These are phyloP conservation scores for Cryptus viduatorius DNA, from an alignment of 2,888 invertebrate species.

Conservation along the genomic window DNA sequence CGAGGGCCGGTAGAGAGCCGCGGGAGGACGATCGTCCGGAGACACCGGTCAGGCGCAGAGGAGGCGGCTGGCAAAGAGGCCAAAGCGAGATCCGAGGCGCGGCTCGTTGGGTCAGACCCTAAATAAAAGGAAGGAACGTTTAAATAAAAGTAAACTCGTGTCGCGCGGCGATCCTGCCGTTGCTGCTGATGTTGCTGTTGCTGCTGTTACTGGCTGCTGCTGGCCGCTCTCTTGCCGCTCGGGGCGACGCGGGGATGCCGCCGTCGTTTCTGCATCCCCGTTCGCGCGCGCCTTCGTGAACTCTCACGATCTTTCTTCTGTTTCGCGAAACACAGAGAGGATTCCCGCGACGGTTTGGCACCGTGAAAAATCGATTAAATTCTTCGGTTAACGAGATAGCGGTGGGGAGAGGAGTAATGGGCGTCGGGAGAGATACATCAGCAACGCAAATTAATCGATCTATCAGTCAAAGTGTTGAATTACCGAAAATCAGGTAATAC, in stretches of 20 bases:
- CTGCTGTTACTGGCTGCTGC: constrained; percentile 44
- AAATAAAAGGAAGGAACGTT: constrained; percentile 84
- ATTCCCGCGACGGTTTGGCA: constrained; percentile 1
- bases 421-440: constrained; percentile 27
- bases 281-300: constrained; percentile 57
- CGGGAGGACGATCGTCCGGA: constrained; percentile 71
- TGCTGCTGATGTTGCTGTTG: constrained; percentile 41
- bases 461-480: constrained; percentile 25
- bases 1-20: constrained; percentile 72
- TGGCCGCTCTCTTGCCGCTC: constrained; percentile 17
- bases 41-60: constrained; percentile 60
- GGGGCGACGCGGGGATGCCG: constrained; percentile 34
- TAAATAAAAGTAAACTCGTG: constrained; percentile 85
- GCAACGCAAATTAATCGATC: constrained; percentile 52
- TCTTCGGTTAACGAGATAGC: constrained; percentile 50
- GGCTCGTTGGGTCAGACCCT: constrained; percentile 82
- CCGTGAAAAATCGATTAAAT: constrained; percentile 40
- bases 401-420: constrained; percentile 14
- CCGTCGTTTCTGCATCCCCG: constrained; percentile 50
- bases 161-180: constrained; percentile 72
- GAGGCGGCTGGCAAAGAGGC: constrained; percentile 75
- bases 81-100: constrained; percentile 71
- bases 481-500: background rate
- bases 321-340: constrained; percentile 17
- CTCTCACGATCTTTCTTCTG: constrained; percentile 64